Conservation (phyloP, 2,797 vertebrate species). For the Sebastes taczanowskii region DNA sequence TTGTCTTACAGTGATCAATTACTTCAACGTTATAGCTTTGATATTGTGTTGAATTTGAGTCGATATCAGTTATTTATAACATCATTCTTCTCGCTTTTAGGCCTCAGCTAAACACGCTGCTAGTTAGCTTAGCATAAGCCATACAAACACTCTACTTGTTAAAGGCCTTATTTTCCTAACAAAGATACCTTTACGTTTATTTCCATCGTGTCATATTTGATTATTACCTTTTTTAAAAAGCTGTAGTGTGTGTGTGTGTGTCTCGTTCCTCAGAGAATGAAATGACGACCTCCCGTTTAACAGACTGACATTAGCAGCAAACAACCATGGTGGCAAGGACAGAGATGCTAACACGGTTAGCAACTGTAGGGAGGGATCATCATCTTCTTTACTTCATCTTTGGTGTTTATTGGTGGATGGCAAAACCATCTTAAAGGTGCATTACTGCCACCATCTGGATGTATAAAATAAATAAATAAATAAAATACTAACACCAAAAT, state of each 20-base stretch:
- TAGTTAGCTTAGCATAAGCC: not conserved
- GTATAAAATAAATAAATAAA: too few species aligned
- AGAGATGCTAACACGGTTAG: constrained; percentile 16
- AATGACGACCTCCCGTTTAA: constrained; percentile 30
- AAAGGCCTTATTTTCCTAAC: not conserved
- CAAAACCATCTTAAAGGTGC: too few species aligned
- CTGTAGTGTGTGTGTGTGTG: not conserved
- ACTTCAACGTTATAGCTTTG: accelerated
- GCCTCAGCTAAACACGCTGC: not conserved
- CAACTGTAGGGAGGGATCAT: not conserved
- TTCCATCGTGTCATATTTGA: accelerated
- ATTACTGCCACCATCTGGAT: too few species aligned
- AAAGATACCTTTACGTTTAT: accelerated
- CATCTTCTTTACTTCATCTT: too few species aligned
- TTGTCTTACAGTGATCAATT: accelerated
- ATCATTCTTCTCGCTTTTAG: not conserved
- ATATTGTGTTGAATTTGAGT: not conserved
- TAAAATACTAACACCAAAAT: too few species aligned
- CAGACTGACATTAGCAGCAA: not conserved
- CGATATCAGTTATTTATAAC: not conserved
- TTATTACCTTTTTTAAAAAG: constrained; percentile 47
- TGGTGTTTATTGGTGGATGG: too few species aligned
- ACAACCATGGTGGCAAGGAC: not conserved
- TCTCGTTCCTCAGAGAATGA: constrained; percentile 3
- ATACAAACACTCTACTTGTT: not conserved